Percentiles rank a stretch among this genome's conserved stretches.
Evolutionary conservation across 2,113 vertebrate species (phyloP).

Genomic region (Hippopotamus amphibius): DNA sequence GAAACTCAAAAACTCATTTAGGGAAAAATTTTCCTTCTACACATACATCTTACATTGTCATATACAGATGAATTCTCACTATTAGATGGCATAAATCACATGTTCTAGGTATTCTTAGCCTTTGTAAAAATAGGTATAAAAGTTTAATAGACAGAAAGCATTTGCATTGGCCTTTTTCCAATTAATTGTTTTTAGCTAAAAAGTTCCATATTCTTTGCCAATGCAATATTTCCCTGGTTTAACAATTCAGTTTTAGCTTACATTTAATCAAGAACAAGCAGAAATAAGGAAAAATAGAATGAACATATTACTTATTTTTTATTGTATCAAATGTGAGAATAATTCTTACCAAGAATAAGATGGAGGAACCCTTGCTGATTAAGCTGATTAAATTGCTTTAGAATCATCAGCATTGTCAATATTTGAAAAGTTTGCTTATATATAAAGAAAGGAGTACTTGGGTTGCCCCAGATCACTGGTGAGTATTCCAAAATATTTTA

Average conservation of each 20-base stretch:
- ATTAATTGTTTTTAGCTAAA: slow-evolving; percentile 5
- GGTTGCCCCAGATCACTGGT: not conserved
- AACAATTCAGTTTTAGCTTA: not conserved
- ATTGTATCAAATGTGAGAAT: slow-evolving; percentile 5
- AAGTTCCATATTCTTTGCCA: not conserved
- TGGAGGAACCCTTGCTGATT: not conserved
- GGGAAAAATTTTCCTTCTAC: not conserved
- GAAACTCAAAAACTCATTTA: slow-evolving; percentile 23
- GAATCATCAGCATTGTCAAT: not conserved
- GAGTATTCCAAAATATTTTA: not conserved
- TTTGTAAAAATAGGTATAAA: not conserved
- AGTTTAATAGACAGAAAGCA: slow-evolving; percentile 4
- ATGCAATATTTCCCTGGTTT: not conserved
- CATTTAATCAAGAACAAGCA: not conserved
- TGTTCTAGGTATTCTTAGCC: not conserved
- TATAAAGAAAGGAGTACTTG: not conserved
- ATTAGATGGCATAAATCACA: not conserved
- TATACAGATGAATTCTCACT: slow-evolving; percentile 1
- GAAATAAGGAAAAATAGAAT: not conserved
- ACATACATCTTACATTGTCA: not conserved
- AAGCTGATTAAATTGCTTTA: not conserved
- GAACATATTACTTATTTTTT: not conserved
- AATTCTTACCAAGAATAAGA: slow-evolving; percentile 27
- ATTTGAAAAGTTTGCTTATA: not conserved
- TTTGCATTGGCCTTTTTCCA: not conserved